These are phyloP conservation scores for Prolemur simus DNA, from an alignment of 2,113 vertebrate species.

Conservation along the genomic window DNA sequence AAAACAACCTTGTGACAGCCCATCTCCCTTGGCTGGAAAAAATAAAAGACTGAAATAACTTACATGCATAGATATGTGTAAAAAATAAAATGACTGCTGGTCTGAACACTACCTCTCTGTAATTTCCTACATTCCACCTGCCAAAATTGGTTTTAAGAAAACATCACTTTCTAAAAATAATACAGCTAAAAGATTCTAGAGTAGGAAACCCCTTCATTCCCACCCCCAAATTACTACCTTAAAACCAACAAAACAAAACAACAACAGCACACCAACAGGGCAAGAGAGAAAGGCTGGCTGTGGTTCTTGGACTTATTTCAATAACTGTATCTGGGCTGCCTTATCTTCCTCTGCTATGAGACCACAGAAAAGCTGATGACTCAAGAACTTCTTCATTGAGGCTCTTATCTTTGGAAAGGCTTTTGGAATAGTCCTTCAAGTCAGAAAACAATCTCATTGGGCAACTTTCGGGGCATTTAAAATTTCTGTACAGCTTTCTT, in stretches of 20 bases:
- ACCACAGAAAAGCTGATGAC: not conserved
- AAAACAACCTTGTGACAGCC: not conserved
- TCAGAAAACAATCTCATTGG: not conserved
- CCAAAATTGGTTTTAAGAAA: not conserved
- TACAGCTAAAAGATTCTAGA: not conserved
- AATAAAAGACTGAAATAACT: slow-evolving; percentile 24
- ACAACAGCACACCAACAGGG: not conserved
- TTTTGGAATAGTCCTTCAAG: not conserved
- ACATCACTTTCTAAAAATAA: slow-evolving; percentile 12
- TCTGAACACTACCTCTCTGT: not conserved
- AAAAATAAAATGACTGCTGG: not conserved
- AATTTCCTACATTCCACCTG: not conserved
- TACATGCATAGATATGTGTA: not conserved
- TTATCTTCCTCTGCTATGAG: not conserved
- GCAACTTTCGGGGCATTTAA: not conserved
- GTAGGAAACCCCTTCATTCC: not conserved
- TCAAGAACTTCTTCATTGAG: not conserved
- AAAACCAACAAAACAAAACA: not conserved
- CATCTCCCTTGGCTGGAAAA: not conserved
- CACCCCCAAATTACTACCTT: not conserved
- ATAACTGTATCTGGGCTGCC: not conserved
- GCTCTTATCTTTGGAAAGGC: not conserved
- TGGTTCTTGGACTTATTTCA: not conserved
- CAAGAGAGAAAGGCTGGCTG: not conserved
- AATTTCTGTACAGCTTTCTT: not conserved